Base-by-base conservation (phyloP, 2,888 invertebrate genomes). In the Griposia aprilina region DNA sequence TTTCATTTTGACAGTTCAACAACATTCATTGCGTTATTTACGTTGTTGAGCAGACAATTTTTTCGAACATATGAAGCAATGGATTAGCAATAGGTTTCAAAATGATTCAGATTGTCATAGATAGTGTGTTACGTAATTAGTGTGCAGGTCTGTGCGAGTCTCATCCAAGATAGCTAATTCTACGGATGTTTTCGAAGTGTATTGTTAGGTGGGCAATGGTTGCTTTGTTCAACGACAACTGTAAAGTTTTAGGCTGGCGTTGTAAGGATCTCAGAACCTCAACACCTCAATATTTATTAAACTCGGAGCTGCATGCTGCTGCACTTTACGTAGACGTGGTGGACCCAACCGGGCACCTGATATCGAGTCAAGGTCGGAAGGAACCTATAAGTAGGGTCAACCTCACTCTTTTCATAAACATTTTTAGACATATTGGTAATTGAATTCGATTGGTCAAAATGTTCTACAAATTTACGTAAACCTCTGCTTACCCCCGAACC, bases 401-500 rank as follows among this genome's bases (percentile, higher is more conserved):
- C 45, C 45, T 45, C 45, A 45, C 10, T 45, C 45, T 45, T 45
- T 45, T 45, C 45, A 45, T 45, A 10, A 45, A 45, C 45, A 45
- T 45, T 45, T 45, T 10, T 45, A 45, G 45, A 45, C 8, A 45
- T 8, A 45, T 45, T 45, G 45, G 10, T 45, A 45, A 45, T 45
- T 45, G 45, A 10, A 45, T 10, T 45, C 45, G 45, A 45, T 45
- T 10, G 8, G 45, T 45, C 45, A 45, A 45, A 45, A 45, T 5
- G 45, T 10, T 45, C 45, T 8, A 60, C n/a, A 10, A n/a, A 50
- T 17, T 1, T 30, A 67, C 57, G 23, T 48, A 45, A n/a, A 50
- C 41, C 10, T 52, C 50, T 72, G 72, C 50, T 50, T 55, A 79
- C 63, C 67, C 30, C n/a, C 50, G 23, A 36, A 50, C n/a, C 30